Percentiles rank a stretch among this genome's conserved stretches.
phyloP scores from a whole-genome alignment of 1,140 invertebrate genomes.

The Mercenaria mercenaria region DNA sequence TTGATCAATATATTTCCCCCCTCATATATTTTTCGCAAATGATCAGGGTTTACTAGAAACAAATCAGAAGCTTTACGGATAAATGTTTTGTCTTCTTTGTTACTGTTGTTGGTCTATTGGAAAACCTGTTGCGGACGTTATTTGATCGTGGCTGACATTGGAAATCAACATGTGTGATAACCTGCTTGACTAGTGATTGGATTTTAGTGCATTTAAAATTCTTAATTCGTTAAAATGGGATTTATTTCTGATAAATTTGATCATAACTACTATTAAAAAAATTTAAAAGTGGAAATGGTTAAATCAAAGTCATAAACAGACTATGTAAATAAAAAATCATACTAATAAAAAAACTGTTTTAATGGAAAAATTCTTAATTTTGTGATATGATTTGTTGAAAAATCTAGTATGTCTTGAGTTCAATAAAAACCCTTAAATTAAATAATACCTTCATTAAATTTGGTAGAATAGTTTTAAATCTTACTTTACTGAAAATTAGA shows the following conservation, averaged over 20 bases:
- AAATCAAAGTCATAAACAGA: no score
- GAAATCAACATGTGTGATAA: background rate
- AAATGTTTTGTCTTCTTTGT: slow-evolving; percentile 51
- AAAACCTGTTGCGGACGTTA: slow-evolving; percentile 37
- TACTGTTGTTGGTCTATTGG: slow-evolving; percentile 51
- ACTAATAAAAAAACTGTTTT: no score
- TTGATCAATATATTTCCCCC: slow-evolving; percentile 52
- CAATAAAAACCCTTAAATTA: no score
- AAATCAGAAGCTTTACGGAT: slow-evolving; percentile 56
- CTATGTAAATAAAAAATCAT: no score
- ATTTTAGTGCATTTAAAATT: slow-evolving; percentile 22
- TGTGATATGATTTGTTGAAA: no score
- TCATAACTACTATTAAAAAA: background rate
- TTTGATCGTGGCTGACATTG: slow-evolving; percentile 36
- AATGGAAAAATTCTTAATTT: no score
- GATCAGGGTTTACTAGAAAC: slow-evolving; percentile 48
- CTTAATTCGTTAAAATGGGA: background rate
- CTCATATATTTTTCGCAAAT: slow-evolving; percentile 4
- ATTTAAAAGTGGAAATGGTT: no score
- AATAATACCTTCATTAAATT: no score
- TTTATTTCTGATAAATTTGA: slow-evolving; percentile 13
- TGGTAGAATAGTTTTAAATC: no score
- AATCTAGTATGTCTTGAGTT: no score
- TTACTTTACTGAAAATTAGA: no score
- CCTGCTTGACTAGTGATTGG: slow-evolving; percentile 27